These are phyloP conservation scores for Hanleya hanleyi DNA, from an alignment of 2,888 invertebrate genomes.

Conservation along the genomic window DNA sequence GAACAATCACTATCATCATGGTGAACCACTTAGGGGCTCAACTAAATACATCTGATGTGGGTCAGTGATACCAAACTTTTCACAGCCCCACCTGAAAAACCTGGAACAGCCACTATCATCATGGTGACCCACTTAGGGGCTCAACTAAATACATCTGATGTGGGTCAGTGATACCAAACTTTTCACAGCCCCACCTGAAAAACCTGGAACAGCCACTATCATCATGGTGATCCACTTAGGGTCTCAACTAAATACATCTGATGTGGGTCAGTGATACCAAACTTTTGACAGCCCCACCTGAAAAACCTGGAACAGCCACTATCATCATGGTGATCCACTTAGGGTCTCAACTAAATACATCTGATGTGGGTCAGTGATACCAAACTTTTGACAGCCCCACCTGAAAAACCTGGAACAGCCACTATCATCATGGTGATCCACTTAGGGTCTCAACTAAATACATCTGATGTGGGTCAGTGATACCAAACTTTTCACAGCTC, in stretches of 20 bases:
- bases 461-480: too few species aligned
- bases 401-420: slow-evolving; percentile 64
- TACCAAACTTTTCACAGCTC: too few species aligned
- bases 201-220: slow-evolving; percentile 63
- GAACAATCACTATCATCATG: too few species aligned
- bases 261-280: slow-evolving; percentile 68
- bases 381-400: slow-evolving; percentile 67
- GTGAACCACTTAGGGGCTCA: too few species aligned
- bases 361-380: slow-evolving; percentile 67
- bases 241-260: slow-evolving; percentile 62
- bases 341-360: slow-evolving; percentile 64
- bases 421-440: slow-evolving; percentile 63
- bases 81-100: slow-evolving; percentile 67
- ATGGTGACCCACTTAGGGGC: too few species aligned
- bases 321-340: too few species aligned
- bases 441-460: too few species aligned
- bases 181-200: slow-evolving; percentile 68
- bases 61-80: slow-evolving; percentile 66
- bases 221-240: too few species aligned
- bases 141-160: slow-evolving; percentile 65
- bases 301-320: slow-evolving; percentile 63
- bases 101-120: slow-evolving; percentile 63
- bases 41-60: slow-evolving; percentile 65
- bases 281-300: slow-evolving; percentile 68
- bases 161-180: slow-evolving; percentile 65